Percentiles rank a stretch among this genome's conserved stretches.
These are phyloP conservation scores for Orchestes rusci DNA, from an alignment of 2,888 invertebrate genomes.

Conservation along the genomic window DNA sequence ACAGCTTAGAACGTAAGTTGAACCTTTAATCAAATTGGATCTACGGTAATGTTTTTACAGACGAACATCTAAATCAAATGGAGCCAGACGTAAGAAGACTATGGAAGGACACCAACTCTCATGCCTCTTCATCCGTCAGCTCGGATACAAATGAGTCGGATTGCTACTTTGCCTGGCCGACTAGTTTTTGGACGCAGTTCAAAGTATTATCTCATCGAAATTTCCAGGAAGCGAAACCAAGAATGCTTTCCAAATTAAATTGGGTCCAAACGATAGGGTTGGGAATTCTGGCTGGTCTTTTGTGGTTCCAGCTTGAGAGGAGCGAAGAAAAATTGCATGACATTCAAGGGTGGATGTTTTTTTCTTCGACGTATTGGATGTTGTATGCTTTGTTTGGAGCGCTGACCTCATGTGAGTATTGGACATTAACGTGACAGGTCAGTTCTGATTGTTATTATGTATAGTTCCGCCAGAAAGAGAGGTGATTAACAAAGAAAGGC, in stretches of 20 bases:
- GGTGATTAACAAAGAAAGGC: slow-evolving; percentile 72
- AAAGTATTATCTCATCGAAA: slow-evolving; percentile 67
- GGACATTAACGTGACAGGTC: neutral
- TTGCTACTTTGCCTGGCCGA: slow-evolving; percentile 61
- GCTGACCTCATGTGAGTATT: slow-evolving; percentile 65
- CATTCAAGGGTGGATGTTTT: slow-evolving; percentile 79
- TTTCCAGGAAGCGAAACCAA: slow-evolving; percentile 65
- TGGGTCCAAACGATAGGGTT: slow-evolving; percentile 66
- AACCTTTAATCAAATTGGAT: neutral
- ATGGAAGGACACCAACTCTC: slow-evolving; percentile 64
- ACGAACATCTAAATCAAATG: slow-evolving; percentile 44
- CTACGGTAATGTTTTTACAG: no score
- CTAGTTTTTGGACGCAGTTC: slow-evolving; percentile 73
- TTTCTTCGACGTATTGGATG: slow-evolving; percentile 78
- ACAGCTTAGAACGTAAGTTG: slow-evolving; percentile 41
- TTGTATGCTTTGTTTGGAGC: slow-evolving; percentile 72
- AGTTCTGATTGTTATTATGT: slow-evolving; percentile 25
- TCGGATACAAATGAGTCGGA: slow-evolving; percentile 54
- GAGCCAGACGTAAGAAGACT: slow-evolving; percentile 59
- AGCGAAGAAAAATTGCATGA: slow-evolving; percentile 68
- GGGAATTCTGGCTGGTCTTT: slow-evolving; percentile 63
- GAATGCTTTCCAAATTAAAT: slow-evolving; percentile 70
- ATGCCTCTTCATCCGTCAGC: slow-evolving; percentile 57
- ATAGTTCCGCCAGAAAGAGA: slow-evolving; percentile 71
- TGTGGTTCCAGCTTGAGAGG: slow-evolving; percentile 73